phyloP scores from a whole-genome alignment of 2,888 invertebrate species.

The Pristionchus exspectatus region DNA sequence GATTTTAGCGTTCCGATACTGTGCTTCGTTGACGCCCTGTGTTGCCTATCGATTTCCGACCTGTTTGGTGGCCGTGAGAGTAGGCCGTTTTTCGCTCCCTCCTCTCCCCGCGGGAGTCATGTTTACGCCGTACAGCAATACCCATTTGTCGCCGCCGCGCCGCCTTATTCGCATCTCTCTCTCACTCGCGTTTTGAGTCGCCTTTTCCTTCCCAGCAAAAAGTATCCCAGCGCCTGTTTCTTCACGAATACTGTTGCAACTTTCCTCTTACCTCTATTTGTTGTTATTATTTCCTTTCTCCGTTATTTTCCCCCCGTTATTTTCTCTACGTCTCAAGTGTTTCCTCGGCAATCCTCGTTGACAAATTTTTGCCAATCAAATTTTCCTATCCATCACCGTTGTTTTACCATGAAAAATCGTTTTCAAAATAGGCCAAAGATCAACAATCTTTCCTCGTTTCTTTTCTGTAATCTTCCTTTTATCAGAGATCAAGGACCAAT shows the following conservation, averaged over 20 bases:
- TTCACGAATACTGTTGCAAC: neutral
- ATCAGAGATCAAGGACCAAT: neutral
- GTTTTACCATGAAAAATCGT: too few relatives aligned
- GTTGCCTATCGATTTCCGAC: slow-evolving; percentile 11
- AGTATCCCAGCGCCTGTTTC: neutral
- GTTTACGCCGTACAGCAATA: slow-evolving; percentile 6
- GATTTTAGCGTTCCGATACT: neutral
- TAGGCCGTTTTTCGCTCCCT: neutral
- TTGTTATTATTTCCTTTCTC: too few relatives aligned
- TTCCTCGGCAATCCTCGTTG: too few relatives aligned
- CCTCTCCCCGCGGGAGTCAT: neutral
- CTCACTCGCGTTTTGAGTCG: neutral
- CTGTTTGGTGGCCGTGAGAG: slow-evolving; percentile 4
- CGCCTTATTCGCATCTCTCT: too few relatives aligned
- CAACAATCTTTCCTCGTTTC: too few relatives aligned
- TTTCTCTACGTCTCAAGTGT: too few relatives aligned
- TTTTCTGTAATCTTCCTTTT: neutral
- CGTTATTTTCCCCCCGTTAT: too few relatives aligned
- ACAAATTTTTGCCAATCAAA: too few relatives aligned
- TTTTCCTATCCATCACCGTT: too few relatives aligned
- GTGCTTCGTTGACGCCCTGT: neutral
- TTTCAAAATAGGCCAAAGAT: too few relatives aligned
- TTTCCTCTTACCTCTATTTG: neutral
- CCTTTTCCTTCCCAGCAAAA: neutral
- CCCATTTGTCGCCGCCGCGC: slow-evolving; percentile 14